Base-by-base conservation (phyloP, 2,888 invertebrate genomes). In the Macaria notata region DNA sequence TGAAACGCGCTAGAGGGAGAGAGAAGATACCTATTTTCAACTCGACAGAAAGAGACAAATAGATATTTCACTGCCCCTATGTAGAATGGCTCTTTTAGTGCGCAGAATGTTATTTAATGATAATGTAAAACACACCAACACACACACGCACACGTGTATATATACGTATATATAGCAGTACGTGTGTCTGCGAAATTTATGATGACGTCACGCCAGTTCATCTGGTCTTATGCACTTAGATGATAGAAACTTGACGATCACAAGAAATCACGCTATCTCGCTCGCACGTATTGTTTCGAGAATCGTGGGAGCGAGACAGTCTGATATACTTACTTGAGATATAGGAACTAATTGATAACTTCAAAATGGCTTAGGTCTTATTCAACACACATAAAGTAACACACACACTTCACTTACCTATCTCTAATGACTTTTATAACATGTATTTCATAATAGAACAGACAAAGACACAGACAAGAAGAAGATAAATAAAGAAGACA, bases 121-220 rank as follows among this genome's bases (percentile, higher is more conserved):
- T 19, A 36, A 62, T 65, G 63, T 62, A 62, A 64, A 60, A 61
- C 65, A 67, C 67, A 86, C 85, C 79, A 79, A 82, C 84, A 88
- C 84, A 88, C 88, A 88, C 88, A 80, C 84, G 76, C 87, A 85
- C 84, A 84, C 86, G 79, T 78, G 73, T 61, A 69, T 61, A 63
- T 64, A 68, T 69, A 69, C 60, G 63, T 65, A 68, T 70, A 75
- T 41, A 50, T 50, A 49, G 49, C 49, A 43, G 49, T 49, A 49
- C 43, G 81, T 70, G 79, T 80, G 86, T 72, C 86, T 83, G 87
- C 83, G 86, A 88, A 86, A 86, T 76, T 64, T 61, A 54, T 59
- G 60, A 63, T 68, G 50, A 47, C 8, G 9, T 39, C 7, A 31
- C 56, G 59, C 75, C 78, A 77, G 63, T 66, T 69, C 68, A 45